Conservation (phyloP, 2,113 vertebrate genomes). For the Labeo rohita region DNA sequence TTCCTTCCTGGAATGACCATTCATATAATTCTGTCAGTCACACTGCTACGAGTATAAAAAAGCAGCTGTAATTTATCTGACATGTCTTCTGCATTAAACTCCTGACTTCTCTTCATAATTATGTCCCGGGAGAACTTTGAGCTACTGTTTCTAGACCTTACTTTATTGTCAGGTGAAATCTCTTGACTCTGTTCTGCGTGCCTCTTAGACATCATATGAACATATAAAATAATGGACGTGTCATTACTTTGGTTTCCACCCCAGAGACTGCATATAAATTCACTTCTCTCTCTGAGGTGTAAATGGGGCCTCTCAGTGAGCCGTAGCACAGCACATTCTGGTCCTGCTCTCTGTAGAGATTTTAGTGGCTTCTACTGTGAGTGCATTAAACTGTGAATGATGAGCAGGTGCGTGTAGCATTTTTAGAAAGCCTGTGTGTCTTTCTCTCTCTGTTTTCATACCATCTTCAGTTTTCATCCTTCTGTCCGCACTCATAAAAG, state of each 20-base stretch:
- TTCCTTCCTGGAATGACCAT: background rate
- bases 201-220: background rate
- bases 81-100: background rate
- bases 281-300: conserved; percentile 27
- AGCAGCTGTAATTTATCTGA: background rate
- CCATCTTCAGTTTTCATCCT: background rate
- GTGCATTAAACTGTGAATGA: conserved; percentile 26
- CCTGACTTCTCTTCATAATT: conserved; percentile 3
- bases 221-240: conserved; percentile 6
- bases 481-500: background rate
- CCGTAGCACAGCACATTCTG: conserved; percentile 1
- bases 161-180: background rate
- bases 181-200: background rate
- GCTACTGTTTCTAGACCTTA: background rate
- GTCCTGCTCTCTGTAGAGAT: background rate
- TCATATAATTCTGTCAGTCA: background rate
- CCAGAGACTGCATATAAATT: conserved; percentile 2
- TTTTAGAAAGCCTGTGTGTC: background rate
- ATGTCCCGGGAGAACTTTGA: conserved; percentile 3
- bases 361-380: conserved; percentile 18
- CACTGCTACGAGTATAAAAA: background rate
- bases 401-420: background rate
- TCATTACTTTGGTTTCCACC: conserved; percentile 20
- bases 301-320: conserved; percentile 18
- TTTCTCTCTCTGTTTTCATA: background rate